A percentile compares a stretch with the other conserved stretches of the same genome.
These are phyloP conservation scores for Leptarthrus brevirostris DNA, from an alignment of 2,888 invertebrate species.

Conservation along the genomic window DNA sequence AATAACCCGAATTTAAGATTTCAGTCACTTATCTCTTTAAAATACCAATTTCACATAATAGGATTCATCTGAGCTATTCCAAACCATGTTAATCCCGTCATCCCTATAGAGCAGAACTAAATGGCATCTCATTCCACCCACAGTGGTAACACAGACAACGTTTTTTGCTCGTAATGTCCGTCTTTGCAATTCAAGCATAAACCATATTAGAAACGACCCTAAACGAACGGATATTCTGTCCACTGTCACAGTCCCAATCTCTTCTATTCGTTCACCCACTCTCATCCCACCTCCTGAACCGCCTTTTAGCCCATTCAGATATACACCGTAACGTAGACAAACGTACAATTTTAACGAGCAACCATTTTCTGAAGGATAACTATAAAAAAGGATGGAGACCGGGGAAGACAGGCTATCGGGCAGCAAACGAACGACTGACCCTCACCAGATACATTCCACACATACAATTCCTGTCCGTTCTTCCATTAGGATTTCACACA, in stretches of 20 bases:
- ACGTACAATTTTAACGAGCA: slow-evolving; percentile 48
- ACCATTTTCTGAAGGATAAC: slow-evolving; percentile 46
- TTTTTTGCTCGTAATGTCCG: slow-evolving; percentile 46
- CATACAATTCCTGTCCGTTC: slow-evolving; percentile 18
- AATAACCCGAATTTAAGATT: slow-evolving; percentile 36
- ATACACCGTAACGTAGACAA: slow-evolving; percentile 42
- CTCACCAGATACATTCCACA: slow-evolving; percentile 23
- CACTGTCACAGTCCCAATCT: slow-evolving; percentile 14
- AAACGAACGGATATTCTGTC: slow-evolving; percentile 43
- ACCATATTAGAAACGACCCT: slow-evolving; percentile 46
- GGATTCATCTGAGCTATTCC: slow-evolving; percentile 39
- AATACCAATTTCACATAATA: slow-evolving; percentile 47
- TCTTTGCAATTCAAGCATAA: slow-evolving; percentile 43
- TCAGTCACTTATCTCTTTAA: slow-evolving; percentile 47
- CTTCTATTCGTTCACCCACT: background rate
- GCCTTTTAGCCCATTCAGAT: background rate
- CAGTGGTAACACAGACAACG: slow-evolving; percentile 35
- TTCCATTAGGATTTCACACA: slow-evolving; percentile 30
- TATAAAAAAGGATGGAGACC: slow-evolving; percentile 28
- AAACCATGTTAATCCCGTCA: slow-evolving; percentile 12
- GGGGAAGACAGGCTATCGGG: slow-evolving; percentile 14
- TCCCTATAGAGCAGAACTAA: slow-evolving; percentile 15
- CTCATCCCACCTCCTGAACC: background rate
- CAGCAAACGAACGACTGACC: slow-evolving; percentile 41
- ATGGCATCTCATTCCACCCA: slow-evolving; percentile 19